Evolutionary conservation across 35 echinoderm and acorn worm genomes (phyloP).

Genomic region (Anneissia japonica): DNA sequence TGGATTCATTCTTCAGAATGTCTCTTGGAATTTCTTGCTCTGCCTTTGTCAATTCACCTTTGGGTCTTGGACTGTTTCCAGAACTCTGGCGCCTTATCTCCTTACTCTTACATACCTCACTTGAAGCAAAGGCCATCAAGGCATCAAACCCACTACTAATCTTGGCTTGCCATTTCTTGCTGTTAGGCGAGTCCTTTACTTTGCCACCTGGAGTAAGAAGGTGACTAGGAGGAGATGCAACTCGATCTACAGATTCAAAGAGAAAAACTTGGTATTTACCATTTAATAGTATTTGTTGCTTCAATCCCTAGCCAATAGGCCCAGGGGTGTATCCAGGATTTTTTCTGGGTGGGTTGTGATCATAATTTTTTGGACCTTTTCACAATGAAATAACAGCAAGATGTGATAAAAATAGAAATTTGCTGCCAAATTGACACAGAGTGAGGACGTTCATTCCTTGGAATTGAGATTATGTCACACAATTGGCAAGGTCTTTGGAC

Average conservation of each 20-base stretch:
- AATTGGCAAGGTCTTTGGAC: too few species aligned
- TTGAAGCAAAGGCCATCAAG: slow-evolving; percentile 79
- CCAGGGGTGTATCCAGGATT: too few species aligned
- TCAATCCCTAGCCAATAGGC: too few species aligned
- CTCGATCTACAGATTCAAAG: background rate
- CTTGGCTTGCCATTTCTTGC: slow-evolving; percentile 73
- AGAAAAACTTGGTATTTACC: background rate
- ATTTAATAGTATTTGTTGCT: too few species aligned
- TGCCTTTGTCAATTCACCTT: background rate
- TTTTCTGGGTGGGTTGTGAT: too few species aligned
- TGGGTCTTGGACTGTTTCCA: background rate
- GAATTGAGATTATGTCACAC: too few species aligned
- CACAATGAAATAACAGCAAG: too few species aligned
- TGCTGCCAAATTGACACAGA: too few species aligned
- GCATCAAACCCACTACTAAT: slow-evolving; percentile 95
- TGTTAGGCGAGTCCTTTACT: slow-evolving; percentile 76
- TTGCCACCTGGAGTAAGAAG: background rate
- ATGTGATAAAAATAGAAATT: too few species aligned
- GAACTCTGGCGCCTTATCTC: background rate
- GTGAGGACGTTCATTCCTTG: too few species aligned
- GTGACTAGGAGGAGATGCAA: background rate
- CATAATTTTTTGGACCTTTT: too few species aligned
- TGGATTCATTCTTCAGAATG: background rate
- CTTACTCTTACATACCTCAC: slow-evolving; percentile 14
- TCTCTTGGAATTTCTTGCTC: background rate